Conservation (phyloP, 2,113 vertebrate species). For the Hemicordylus capensis region DNA sequence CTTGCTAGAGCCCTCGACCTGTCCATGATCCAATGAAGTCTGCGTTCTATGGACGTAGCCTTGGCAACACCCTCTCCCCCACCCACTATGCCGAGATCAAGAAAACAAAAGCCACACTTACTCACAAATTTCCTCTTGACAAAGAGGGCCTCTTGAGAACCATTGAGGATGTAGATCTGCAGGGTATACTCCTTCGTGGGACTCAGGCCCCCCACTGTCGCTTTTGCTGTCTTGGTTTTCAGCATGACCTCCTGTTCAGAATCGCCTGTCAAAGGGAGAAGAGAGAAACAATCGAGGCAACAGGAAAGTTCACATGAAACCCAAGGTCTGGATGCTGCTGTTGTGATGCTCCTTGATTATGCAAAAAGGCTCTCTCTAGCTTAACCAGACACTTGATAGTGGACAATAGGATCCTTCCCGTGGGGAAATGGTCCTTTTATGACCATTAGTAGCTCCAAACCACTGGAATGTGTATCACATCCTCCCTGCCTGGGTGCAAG, state of each 20-base stretch:
- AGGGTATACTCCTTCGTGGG: constrained; percentile 86
- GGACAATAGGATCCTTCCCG: no score
- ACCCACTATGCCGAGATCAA: neutral
- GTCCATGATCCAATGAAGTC: neutral
- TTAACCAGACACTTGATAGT: no score
- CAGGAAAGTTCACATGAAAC: neutral
- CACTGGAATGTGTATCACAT: no score
- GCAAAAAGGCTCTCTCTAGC: neutral
- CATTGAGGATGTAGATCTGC: constrained; percentile 86
- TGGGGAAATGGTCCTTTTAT: no score
- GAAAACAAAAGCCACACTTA: constrained; percentile 73
- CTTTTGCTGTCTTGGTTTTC: constrained; percentile 89
- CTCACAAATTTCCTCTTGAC: constrained; percentile 90
- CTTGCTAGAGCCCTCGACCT: neutral
- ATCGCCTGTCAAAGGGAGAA: constrained; percentile 74
- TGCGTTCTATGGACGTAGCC: neutral
- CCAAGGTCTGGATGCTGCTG: neutral
- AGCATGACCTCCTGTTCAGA: constrained; percentile 92
- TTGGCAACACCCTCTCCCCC: no score
- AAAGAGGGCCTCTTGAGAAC: constrained; percentile 83
- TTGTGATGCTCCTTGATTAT: neutral
- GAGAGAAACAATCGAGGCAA: constrained; percentile 26
- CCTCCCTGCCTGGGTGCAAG: no score
- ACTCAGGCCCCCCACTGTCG: constrained; percentile 89
- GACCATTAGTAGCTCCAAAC: no score